phyloP scores from a whole-genome alignment of 2,888 invertebrate species.

The Papilio elwesi region DNA sequence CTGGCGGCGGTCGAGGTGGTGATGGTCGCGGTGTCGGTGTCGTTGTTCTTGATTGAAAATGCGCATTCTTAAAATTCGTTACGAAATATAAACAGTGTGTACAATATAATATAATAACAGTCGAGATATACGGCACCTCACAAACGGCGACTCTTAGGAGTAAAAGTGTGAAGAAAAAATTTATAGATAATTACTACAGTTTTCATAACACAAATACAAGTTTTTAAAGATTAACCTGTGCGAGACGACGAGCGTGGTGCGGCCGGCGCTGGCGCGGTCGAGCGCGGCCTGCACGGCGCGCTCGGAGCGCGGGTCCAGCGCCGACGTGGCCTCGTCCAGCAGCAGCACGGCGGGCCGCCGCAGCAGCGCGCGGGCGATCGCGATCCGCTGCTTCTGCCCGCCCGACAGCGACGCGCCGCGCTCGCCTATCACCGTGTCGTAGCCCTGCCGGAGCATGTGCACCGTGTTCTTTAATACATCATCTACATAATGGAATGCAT shows the following conservation, averaged over 20 bases:
- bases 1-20: no score
- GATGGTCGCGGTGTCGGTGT: no score
- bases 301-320: constrained; percentile 92
- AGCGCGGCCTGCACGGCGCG: constrained; percentile 91
- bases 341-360: constrained; percentile 89
- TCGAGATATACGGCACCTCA: no score
- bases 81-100: no score
- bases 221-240: no score
- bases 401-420: constrained; percentile 91
- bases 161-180: no score
- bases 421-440: constrained; percentile 91
- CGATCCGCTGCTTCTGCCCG: constrained; percentile 93
- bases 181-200: no score
- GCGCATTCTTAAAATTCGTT: no score
- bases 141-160: no score
- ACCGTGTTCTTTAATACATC: constrained; percentile 50
- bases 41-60: no score
- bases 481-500: background rate
- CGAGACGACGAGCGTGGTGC: constrained; percentile 89
- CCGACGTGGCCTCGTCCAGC: constrained; percentile 93
- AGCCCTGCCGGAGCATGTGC: constrained; percentile 79
- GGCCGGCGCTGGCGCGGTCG: constrained; percentile 87
- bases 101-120: no score
- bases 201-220: no score
- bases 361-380: constrained; percentile 92